phyloP scores from a whole-genome alignment of 53 echinoderm and acorn worm species.

The Apostichopus leukothele region DNA sequence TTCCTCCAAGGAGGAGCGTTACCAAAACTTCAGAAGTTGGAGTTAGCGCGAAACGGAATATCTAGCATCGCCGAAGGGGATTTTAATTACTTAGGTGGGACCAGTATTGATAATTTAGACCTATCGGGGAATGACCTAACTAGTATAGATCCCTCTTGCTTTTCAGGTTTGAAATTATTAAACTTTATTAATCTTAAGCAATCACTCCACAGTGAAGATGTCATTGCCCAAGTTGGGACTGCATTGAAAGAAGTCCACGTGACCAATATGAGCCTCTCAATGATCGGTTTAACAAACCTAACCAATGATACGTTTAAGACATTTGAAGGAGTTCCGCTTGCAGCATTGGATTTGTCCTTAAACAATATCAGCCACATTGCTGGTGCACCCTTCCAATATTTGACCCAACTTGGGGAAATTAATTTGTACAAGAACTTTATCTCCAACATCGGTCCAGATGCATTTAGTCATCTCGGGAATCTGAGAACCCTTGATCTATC shows the following conservation, averaged over 20 bases:
- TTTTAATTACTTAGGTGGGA: slow-evolving; percentile 53
- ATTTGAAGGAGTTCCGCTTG: slow-evolving; percentile 53
- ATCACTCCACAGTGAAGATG: slow-evolving; percentile 21
- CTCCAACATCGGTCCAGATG: slow-evolving; percentile 32
- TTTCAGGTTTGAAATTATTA: slow-evolving; percentile 52
- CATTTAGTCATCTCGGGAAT: slow-evolving; percentile 56
- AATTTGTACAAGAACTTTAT: slow-evolving; percentile 65
- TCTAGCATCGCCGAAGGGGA: slow-evolving; percentile 50
- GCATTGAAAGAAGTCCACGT: slow-evolving; percentile 50
- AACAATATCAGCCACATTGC: slow-evolving; percentile 62
- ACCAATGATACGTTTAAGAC: slow-evolving; percentile 56
- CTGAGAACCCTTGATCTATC: slow-evolving; percentile 59
- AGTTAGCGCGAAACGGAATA: slow-evolving; percentile 63
- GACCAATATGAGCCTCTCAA: slow-evolving; percentile 35
- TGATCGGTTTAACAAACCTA: slow-evolving; percentile 52
- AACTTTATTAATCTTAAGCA: slow-evolving; percentile 52
- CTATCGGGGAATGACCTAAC: slow-evolving; percentile 64
- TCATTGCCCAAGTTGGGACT: slow-evolving; percentile 53
- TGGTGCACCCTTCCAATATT: slow-evolving; percentile 47
- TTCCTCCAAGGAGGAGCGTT: slow-evolving; percentile 51
- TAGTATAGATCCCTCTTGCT: slow-evolving; percentile 54
- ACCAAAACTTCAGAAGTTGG: slow-evolving; percentile 55
- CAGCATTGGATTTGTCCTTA: slow-evolving; percentile 68
- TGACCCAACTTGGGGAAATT: slow-evolving; percentile 49
- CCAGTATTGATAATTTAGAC: slow-evolving; percentile 53